phyloP scores from a whole-genome alignment of 2,113 vertebrate species.

The Atherinomorus stipes region DNA sequence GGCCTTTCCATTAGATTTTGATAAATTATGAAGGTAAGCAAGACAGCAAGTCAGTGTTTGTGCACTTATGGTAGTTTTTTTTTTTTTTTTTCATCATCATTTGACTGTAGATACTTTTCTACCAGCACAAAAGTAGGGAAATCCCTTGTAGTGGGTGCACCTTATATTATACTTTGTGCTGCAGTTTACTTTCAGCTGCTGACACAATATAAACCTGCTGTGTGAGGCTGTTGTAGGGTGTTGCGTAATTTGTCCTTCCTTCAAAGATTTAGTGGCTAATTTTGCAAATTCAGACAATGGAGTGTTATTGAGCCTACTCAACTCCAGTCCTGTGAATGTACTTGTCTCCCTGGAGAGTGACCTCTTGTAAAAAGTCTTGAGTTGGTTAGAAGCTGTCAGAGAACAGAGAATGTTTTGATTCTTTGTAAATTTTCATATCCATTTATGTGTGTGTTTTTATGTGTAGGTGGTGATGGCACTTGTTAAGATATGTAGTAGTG shows the following conservation, averaged over 20 bases:
- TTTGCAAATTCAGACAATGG: conserved; percentile 39
- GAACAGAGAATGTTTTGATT: not conserved
- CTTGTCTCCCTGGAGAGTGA: conserved; percentile 50
- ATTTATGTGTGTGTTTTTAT: not conserved
- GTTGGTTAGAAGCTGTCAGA: not conserved
- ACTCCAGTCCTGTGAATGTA: conserved; percentile 44
- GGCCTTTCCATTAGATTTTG: not conserved
- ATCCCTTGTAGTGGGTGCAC: conserved; percentile 19
- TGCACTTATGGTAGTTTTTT: not conserved
- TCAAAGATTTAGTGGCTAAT: conserved; percentile 40
- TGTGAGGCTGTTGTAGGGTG: not conserved
- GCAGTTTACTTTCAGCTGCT: conserved; percentile 25
- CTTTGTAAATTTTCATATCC: not conserved
- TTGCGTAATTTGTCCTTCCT: conserved; percentile 34
- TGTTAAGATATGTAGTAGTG: too few species aligned
- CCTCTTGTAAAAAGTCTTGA: conserved; percentile 10
- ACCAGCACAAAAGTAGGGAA: conserved; percentile 11
- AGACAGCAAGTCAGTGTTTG: not conserved
- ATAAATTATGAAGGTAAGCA: not conserved
- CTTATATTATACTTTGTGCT: conserved; percentile 35
- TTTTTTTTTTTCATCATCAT: not conserved
- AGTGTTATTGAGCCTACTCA: conserved; percentile 36
- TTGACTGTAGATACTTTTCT: not conserved
- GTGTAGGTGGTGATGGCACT: not conserved
- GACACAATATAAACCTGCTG: conserved; percentile 11